Evolutionary conservation across 1,140 invertebrate genomes (phyloP).

Genomic region (Ephestia elutella): DNA sequence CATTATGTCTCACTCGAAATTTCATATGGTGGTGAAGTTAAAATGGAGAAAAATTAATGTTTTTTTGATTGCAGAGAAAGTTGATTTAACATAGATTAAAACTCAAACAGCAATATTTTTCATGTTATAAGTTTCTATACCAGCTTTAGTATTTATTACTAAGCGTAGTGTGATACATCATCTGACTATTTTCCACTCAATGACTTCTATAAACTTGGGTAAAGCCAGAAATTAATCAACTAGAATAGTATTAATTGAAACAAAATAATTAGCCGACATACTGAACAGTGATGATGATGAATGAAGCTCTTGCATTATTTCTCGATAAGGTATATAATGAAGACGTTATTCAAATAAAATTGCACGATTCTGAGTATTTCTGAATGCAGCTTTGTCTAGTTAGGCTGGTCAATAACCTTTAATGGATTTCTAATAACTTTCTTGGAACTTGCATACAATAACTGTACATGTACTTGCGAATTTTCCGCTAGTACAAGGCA

Average conservation of each 20-base stretch:
- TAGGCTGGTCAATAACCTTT: conserved; percentile 16
- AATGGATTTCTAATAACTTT: conserved; percentile 24
- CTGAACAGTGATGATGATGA: background rate
- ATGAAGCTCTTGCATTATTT: background rate
- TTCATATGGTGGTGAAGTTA: background rate
- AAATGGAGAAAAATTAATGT: background rate
- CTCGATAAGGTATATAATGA: background rate
- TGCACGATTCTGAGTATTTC: background rate
- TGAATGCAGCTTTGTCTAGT: background rate
- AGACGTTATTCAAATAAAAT: conserved; percentile 2
- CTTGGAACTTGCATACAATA: conserved; percentile 4
- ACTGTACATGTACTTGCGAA: background rate
- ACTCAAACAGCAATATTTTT: too few species aligned
- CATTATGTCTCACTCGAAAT: background rate
- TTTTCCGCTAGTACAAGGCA: background rate
- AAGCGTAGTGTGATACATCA: too few species aligned
- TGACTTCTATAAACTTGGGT: background rate
- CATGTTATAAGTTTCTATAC: too few species aligned
- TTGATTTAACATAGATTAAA: background rate
- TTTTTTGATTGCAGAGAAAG: background rate
- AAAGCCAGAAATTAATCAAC: background rate
- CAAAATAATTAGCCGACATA: background rate
- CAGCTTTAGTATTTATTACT: too few species aligned
- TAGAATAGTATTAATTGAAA: background rate
- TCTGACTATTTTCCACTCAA: background rate